Evolutionary conservation across 2,888 invertebrate genomes (phyloP), one percentile per base, ranked within the genome.

Genomic region (Bimastos eiseni): DNA sequence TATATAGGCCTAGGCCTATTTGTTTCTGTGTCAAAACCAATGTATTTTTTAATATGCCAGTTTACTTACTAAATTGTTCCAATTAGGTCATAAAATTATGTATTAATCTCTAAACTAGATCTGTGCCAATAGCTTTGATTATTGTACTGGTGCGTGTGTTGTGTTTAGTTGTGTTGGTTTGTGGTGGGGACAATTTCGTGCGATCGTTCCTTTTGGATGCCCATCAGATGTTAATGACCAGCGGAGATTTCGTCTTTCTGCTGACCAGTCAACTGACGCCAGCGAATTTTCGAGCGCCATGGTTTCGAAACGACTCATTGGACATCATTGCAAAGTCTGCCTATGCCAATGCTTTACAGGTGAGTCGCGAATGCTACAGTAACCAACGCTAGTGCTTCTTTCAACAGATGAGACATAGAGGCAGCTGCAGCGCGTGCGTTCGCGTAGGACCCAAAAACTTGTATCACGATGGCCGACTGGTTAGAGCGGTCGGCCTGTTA

Each of bases 201-300:
- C 34, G 86, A 21, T 86, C 86, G 36, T 36, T 86, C 17, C 86
- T 86, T 19, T 36, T 37, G 86, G 86, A 34, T 86, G 86, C 86
- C 17, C 36, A 37, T 86, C 86, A 37, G 37, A 34, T 34, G 86
- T 86, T 36, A 33, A 34, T 86, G 86, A 86, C 86, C 21, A 36
- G 17, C 70, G 91, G 91, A 15, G 90, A 91, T n/a, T 91, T 49
- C 84, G 89, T 70, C 37, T 91, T 90, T 84, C 21, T 91, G 88
- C 33, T 91, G 38, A 36, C 30, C 86, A 91, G 90, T 84, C 91
- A 91, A 55, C 90, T 91, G n/a, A 88, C 90, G 5, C 89, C 89
- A 21, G 33, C 34, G 17, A 30, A 86, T 33, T 89, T 91, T 21
- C 34, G 88, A 34, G 33, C 38, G 2, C 86, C 89, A 30, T 91